phyloP scores from a whole-genome alignment of 2,888 invertebrate species.

The Onthophagus sagittarius region DNA sequence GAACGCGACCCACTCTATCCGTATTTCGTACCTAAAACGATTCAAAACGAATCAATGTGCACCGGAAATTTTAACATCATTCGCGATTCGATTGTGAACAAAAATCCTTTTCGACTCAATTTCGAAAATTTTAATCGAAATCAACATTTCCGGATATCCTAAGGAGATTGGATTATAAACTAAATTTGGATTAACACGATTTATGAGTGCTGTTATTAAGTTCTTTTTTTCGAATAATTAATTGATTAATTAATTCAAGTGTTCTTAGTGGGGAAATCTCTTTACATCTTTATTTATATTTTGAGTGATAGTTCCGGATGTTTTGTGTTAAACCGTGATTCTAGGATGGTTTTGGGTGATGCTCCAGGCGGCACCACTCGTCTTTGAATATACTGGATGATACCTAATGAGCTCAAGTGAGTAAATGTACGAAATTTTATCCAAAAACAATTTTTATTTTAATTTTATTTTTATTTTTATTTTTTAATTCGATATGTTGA shows the following conservation, averaged over 20 bases:
- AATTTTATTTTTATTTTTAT: no score
- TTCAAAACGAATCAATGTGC: slow-evolving; percentile 15
- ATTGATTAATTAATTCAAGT: neutral
- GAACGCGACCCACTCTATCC: slow-evolving; percentile 12
- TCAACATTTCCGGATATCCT: no score
- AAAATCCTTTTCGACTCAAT: neutral
- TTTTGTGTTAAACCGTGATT: slow-evolving; percentile 24
- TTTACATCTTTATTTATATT: neutral
- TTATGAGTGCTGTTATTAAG: no score
- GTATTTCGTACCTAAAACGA: neutral
- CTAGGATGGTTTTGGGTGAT: slow-evolving; percentile 50
- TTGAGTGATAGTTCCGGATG: neutral
- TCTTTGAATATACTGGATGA: slow-evolving; percentile 49
- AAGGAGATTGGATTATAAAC: no score
- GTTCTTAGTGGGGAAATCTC: neutral
- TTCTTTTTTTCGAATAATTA: neutral
- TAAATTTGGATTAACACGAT: no score
- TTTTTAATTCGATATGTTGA: no score
- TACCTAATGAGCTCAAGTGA: slow-evolving; percentile 47
- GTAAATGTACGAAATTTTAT: slow-evolving; percentile 23
- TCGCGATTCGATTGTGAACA: neutral
- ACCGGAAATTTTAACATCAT: slow-evolving; percentile 15
- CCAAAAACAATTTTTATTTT: no score
- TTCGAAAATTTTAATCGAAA: no score
- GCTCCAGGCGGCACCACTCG: slow-evolving; percentile 49